These are phyloP conservation scores for Rutpela maculata DNA, from an alignment of 2,888 invertebrate genomes.

Conservation along the genomic window DNA sequence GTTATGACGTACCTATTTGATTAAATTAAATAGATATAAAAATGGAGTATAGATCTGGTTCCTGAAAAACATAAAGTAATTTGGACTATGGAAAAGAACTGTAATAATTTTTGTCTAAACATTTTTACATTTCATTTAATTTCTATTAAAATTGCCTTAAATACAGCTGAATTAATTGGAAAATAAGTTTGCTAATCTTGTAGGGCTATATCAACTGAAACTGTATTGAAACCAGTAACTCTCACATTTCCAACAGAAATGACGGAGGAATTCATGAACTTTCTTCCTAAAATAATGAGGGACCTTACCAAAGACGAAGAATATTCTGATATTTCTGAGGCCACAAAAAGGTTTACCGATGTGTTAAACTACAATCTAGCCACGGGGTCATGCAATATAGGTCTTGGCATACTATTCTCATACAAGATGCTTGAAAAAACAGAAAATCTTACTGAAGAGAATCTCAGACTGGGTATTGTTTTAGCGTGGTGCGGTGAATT, in stretches of 20 bases:
- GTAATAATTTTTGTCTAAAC: too few species aligned
- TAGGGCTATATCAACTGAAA: background rate
- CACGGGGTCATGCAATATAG: slow-evolving; percentile 31
- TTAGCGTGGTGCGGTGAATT: slow-evolving; percentile 41
- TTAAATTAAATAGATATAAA: too few species aligned
- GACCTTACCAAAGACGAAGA: background rate
- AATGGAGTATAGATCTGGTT: too few species aligned
- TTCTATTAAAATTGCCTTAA: too few species aligned
- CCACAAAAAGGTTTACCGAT: slow-evolving; percentile 14
- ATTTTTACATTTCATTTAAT: too few species aligned
- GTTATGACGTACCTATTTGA: too few species aligned
- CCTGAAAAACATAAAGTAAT: too few species aligned
- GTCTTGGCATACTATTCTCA: slow-evolving; percentile 21
- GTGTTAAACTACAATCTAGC: slow-evolving; percentile 25
- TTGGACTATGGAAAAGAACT: too few species aligned
- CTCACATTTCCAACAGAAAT: background rate
- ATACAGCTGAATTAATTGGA: too few species aligned
- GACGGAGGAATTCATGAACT: background rate
- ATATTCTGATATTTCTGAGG: slow-evolving; percentile 5
- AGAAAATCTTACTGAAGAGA: slow-evolving; percentile 41
- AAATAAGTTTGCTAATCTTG: background rate
- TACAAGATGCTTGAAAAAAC: slow-evolving; percentile 39
- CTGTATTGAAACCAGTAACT: background rate
- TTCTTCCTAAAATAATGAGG: background rate
- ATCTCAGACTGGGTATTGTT: slow-evolving; percentile 34